Evolutionary conservation across 2,888 invertebrate genomes (phyloP).

Genomic region (Harpalus rubripes): DNA sequence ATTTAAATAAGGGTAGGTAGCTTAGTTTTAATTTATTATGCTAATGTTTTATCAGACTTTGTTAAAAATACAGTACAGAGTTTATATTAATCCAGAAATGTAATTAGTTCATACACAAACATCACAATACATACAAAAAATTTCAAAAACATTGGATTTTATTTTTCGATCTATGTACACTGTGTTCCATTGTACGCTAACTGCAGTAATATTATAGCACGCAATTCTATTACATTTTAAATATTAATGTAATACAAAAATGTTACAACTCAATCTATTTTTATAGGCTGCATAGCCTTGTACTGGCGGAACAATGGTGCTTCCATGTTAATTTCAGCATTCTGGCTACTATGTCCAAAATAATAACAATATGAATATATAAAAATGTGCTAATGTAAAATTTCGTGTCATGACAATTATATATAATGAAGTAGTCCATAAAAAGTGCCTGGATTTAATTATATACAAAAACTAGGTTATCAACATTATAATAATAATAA

Average conservation of each 20-base stretch:
- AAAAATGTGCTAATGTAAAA: background rate
- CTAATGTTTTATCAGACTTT: conserved; percentile 43
- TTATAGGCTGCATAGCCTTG: background rate
- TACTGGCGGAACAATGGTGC: background rate
- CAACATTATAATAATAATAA: background rate
- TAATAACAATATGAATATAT: background rate
- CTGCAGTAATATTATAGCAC: conserved; percentile 7
- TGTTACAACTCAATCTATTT: conserved; percentile 2
- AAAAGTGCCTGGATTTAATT: background rate
- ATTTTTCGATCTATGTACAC: conserved; percentile 2
- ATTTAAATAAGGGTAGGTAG: conserved; percentile 31
- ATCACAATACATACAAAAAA: conserved; percentile 2
- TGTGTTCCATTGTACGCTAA: background rate
- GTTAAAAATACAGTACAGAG: conserved; percentile 15
- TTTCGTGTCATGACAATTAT: background rate
- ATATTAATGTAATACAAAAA: conserved; percentile 2
- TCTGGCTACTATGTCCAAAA: background rate
- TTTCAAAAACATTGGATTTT: conserved; percentile 21
- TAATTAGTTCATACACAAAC: conserved; percentile 20
- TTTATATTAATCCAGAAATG: conserved; percentile 22
- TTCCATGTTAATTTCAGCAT: background rate
- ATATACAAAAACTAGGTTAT: background rate
- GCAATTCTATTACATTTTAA: background rate
- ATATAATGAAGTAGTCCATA: too few relatives aligned
- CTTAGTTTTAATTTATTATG: conserved; percentile 41